These are phyloP conservation scores for Falco rusticolus DNA, from an alignment of 2,797 vertebrate genomes.

Conservation along the genomic window DNA sequence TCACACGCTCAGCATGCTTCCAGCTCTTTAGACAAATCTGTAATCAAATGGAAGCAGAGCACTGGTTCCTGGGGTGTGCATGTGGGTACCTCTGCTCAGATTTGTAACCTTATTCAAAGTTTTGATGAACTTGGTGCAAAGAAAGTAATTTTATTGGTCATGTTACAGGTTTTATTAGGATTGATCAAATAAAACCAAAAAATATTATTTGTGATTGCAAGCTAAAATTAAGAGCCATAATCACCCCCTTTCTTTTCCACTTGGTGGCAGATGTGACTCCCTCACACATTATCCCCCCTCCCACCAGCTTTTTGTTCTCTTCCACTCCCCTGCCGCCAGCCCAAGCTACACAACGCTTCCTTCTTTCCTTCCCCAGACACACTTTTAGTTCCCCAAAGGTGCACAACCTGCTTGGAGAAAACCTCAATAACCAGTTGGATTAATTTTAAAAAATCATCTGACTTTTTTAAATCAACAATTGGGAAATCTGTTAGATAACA, in stretches of 20 bases:
- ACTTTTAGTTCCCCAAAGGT: background rate
- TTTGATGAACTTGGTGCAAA: background rate
- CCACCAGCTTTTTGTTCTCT: background rate
- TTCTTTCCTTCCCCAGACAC: background rate
- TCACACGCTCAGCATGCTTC: fast-evolving
- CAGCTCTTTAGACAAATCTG: background rate
- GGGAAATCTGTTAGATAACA: background rate
- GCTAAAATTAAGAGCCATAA: background rate
- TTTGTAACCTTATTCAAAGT: background rate
- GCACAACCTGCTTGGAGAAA: background rate
- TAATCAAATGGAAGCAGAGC: background rate
- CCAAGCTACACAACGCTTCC: fast-evolving
- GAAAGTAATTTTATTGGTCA: background rate
- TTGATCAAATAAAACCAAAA: background rate
- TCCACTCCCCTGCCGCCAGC: background rate
- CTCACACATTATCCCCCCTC: background rate
- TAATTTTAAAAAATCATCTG: fast-evolving
- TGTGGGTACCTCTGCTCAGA: background rate
- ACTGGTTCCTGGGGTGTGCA: fast-evolving
- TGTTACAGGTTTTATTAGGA: background rate
- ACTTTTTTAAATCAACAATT: background rate
- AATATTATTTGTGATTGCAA: background rate
- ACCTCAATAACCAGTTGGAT: background rate
- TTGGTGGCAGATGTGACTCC: background rate
- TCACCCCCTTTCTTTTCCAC: background rate